phyloP scores from a whole-genome alignment of 2,797 vertebrate genomes.

The Sebastes nivosus region DNA sequence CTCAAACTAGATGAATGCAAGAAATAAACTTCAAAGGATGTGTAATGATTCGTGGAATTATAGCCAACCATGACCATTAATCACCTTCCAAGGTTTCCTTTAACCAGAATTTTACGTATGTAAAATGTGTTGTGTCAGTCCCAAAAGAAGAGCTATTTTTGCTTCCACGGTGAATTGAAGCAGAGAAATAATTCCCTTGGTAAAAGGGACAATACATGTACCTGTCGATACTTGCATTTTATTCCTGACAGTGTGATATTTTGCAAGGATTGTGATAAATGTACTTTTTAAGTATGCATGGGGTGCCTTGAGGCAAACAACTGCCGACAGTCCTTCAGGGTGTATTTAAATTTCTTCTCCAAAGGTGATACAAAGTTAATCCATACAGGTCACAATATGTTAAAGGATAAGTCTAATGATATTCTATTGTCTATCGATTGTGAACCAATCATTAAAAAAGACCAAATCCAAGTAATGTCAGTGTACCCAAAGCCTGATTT shows the following conservation, averaged over 20 bases:
- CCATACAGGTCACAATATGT: neutral
- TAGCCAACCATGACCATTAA: neutral
- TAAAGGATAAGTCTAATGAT: neutral
- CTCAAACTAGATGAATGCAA: neutral
- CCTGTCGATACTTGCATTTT: neutral
- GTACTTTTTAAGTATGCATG: neutral
- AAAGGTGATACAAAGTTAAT: neutral
- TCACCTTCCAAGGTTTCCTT: neutral
- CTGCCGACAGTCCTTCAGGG: neutral
- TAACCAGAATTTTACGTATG: neutral
- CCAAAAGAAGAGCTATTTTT: neutral
- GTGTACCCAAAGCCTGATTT: neutral
- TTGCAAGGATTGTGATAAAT: neutral
- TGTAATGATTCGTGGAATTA: neutral
- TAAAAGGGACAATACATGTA: neutral
- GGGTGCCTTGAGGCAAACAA: neutral
- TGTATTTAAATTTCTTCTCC: neutral
- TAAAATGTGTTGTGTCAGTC: neutral
- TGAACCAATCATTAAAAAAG: neutral
- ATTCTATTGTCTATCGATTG: neutral
- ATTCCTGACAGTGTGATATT: neutral
- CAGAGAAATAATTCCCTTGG: neutral
- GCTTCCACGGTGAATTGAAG: neutral
- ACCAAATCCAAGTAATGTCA: neutral
- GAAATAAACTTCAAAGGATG: neutral